Conservation (phyloP, 2,888 invertebrate genomes). For the Erebia palarica region DNA sequence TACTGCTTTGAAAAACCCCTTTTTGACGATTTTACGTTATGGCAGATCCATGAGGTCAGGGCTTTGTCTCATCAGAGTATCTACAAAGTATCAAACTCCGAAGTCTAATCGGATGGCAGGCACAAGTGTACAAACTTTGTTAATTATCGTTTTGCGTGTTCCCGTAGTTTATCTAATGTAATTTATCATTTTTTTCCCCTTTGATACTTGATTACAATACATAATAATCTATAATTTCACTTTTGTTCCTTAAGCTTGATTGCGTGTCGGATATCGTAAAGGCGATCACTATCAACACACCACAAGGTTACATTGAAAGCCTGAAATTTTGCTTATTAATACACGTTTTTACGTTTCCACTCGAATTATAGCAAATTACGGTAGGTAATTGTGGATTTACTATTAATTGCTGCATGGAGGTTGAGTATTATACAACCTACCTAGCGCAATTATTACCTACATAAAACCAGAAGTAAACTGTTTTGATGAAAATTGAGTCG, state of each 20-base stretch:
- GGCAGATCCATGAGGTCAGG: too few relatives aligned
- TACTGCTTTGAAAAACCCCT: too few relatives aligned
- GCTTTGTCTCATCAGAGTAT: too few relatives aligned
- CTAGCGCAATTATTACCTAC: too few relatives aligned
- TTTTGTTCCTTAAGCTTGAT: constrained; percentile 12
- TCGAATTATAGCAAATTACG: not conserved
- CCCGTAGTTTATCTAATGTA: not conserved
- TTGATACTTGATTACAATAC: constrained; percentile 11
- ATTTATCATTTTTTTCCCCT: not conserved
- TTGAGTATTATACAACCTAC: too few relatives aligned
- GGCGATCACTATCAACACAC: constrained; percentile 12
- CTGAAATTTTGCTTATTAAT: constrained; percentile 9
- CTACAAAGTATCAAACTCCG: not conserved
- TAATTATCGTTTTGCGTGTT: constrained; percentile 13
- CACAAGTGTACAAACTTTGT: not conserved
- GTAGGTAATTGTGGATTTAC: too few relatives aligned
- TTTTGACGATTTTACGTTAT: too few relatives aligned
- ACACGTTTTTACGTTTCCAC: not conserved
- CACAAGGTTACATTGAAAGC: constrained; percentile 8
- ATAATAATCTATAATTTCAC: constrained; percentile 17
- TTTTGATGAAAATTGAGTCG: too few relatives aligned
- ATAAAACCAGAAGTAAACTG: too few relatives aligned
- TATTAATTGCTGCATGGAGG: too few relatives aligned
- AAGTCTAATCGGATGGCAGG: not conserved
- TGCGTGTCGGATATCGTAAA: constrained; percentile 2